Evolutionary conservation across 2,797 vertebrate species (phyloP).

Genomic region (Clarias laeviceps): DNA sequence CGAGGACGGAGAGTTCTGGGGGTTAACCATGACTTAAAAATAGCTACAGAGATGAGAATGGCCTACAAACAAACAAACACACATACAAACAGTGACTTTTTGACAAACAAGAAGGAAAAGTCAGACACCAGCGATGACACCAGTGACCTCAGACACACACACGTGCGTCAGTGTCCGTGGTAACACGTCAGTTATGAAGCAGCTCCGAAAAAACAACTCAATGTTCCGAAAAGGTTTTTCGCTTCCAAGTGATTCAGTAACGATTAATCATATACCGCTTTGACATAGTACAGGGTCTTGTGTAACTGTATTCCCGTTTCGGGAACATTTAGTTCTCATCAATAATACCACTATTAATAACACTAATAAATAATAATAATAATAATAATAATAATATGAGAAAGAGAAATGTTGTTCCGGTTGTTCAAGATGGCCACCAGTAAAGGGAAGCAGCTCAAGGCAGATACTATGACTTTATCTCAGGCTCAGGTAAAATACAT

Average conservation of each 20-base stretch:
- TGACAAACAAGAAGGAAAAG: neutral
- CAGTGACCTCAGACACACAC: constrained; percentile 25
- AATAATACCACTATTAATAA: too few relatives aligned
- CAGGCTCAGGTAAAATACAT: too few relatives aligned
- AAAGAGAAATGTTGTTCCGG: neutral
- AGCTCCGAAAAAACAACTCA: neutral
- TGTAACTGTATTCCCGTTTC: neutral
- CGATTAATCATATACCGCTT: neutral
- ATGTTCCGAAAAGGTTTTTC: constrained; percentile 2
- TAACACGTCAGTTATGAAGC: constrained; percentile 3
- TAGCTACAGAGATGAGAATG: constrained; percentile 35
- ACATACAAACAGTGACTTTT: constrained; percentile 4
- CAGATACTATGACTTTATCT: neutral
- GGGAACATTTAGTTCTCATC: neutral
- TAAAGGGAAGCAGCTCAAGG: neutral
- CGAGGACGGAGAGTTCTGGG: constrained; percentile 19
- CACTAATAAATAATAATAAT: too few relatives aligned
- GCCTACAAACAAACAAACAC: constrained; percentile 40
- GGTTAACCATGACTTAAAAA: constrained; percentile 42
- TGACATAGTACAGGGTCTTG: neutral
- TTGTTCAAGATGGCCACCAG: neutral
- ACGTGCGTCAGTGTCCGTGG: constrained; percentile 1
- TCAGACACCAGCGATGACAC: neutral
- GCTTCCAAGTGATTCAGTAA: neutral
- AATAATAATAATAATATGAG: neutral